Evolutionary conservation across 2,888 invertebrate genomes (phyloP).

Genomic region (Spodoptera exigua): DNA sequence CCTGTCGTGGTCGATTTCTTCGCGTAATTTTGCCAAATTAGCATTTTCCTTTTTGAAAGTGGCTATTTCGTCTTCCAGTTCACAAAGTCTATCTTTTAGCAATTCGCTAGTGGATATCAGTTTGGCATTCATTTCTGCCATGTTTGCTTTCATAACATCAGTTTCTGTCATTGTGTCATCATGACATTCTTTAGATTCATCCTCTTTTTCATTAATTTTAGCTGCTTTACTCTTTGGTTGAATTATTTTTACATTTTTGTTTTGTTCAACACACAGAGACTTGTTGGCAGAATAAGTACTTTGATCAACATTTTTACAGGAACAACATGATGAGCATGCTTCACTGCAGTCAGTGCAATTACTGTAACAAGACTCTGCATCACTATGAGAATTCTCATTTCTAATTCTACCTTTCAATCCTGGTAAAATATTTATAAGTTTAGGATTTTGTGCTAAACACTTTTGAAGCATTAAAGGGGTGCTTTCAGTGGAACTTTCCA

Average conservation of each 20-base stretch:
- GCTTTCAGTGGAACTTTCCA: conserved; percentile 81
- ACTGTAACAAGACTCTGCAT: conserved; percentile 73
- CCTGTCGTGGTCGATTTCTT: conserved; percentile 90
- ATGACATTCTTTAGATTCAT: conserved; percentile 62
- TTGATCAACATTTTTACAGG: conserved; percentile 78
- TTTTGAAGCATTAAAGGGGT: conserved; percentile 82
- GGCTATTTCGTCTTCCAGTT: conserved; percentile 91
- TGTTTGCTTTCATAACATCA: conserved; percentile 76
- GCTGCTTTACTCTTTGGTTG: conserved; percentile 52
- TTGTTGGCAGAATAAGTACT: conserved; percentile 16
- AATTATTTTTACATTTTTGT: conserved; percentile 47
- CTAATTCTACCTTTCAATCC: conserved; percentile 62
- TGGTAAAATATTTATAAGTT: conserved; percentile 76
- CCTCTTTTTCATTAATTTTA: conserved; percentile 61
- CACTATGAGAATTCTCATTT: conserved; percentile 69
- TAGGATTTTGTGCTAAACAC: conserved; percentile 77
- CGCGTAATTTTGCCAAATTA: conserved; percentile 86
- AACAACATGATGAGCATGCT: conserved; percentile 79
- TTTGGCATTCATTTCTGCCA: conserved; percentile 84
- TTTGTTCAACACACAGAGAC: conserved; percentile 45
- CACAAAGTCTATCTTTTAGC: conserved; percentile 90
- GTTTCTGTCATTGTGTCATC: conserved; percentile 72
- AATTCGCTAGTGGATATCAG: conserved; percentile 89
- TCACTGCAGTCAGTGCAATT: conserved; percentile 79
- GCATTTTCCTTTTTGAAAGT: conserved; percentile 87